A percentile compares a stretch with the other conserved stretches of the same genome.
Conservation (phyloP, 2,797 vertebrate species). For the Lates japonicus region DNA sequence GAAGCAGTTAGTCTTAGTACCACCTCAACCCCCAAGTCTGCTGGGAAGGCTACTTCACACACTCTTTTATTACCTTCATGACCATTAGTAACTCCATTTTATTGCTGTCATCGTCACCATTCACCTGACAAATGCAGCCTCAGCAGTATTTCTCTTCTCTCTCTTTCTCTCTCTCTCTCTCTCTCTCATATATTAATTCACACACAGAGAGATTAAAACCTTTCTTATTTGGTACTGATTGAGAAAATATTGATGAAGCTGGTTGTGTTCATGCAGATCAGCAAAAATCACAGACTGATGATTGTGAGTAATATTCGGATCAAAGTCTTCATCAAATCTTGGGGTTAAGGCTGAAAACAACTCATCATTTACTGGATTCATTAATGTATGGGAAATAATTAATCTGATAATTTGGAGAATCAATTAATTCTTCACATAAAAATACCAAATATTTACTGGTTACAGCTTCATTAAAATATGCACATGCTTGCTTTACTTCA, state of each 20-base stretch:
- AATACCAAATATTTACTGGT: not conserved
- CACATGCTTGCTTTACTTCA: not conserved
- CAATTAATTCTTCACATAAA: not conserved
- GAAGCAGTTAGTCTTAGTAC: slow-evolving; percentile 68
- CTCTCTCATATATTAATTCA: not conserved
- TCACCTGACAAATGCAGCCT: slow-evolving; percentile 71
- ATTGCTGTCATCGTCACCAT: slow-evolving; percentile 72
- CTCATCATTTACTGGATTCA: not conserved
- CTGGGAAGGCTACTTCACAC: slow-evolving; percentile 65
- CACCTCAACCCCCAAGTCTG: slow-evolving; percentile 65
- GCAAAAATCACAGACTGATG: slow-evolving; percentile 1
- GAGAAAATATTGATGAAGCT: not conserved
- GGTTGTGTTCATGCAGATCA: not conserved
- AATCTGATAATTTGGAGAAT: not conserved
- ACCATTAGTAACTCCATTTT: slow-evolving; percentile 74
- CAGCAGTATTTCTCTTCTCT: slow-evolving; percentile 52
- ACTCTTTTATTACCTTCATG: slow-evolving; percentile 77
- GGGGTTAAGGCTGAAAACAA: not conserved
- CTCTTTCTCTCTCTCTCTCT: not conserved
- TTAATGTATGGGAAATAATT: not conserved
- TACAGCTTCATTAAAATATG: not conserved
- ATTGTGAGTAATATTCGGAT: slow-evolving; percentile 1
- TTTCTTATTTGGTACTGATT: not conserved
- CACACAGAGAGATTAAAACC: not conserved
- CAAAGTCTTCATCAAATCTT: slow-evolving; percentile 17